A percentile compares a stretch with the other conserved stretches of the same genome.
Conservation (phyloP, 2,113 vertebrate species). For the Eublepharis macularius region DNA sequence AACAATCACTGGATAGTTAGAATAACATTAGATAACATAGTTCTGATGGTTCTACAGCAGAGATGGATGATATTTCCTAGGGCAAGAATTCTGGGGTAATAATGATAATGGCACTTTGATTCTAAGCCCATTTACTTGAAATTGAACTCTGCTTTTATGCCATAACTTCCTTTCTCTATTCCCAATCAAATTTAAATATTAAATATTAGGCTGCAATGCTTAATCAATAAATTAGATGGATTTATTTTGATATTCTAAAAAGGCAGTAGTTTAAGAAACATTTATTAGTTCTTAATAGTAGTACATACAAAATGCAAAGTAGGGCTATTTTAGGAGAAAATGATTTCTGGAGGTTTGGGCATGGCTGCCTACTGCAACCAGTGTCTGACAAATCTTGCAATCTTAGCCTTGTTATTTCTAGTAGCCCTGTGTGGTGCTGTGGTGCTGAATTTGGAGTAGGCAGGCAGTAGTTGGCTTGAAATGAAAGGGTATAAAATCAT, state of each 20-base stretch:
- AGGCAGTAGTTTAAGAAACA: no score
- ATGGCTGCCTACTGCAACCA: background rate
- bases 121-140: background rate
- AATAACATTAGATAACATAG: background rate
- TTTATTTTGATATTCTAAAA: no score
- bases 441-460: rapidly evolving
- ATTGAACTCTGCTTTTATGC: background rate
- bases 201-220: no score
- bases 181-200: rapidly evolving
- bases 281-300: no score
- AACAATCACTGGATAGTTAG: background rate
- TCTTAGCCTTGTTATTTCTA: rapidly evolving
- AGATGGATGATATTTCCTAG: background rate
- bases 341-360: rapidly evolving
- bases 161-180: background rate
- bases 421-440: background rate
- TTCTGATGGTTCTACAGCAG: background rate
- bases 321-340: background rate
- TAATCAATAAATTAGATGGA: no score
- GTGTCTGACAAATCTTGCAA: background rate
- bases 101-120: background rate
- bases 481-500: constrained; percentile 28
- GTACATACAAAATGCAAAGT: no score
- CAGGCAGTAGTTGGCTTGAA: constrained; percentile 7
- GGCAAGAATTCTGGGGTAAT: background rate